Evolutionary conservation across 92 coral and sea anemone species (phyloP), one percentile per base, ranked within the genome.

Genomic region (Zoanthus gigantus): DNA sequence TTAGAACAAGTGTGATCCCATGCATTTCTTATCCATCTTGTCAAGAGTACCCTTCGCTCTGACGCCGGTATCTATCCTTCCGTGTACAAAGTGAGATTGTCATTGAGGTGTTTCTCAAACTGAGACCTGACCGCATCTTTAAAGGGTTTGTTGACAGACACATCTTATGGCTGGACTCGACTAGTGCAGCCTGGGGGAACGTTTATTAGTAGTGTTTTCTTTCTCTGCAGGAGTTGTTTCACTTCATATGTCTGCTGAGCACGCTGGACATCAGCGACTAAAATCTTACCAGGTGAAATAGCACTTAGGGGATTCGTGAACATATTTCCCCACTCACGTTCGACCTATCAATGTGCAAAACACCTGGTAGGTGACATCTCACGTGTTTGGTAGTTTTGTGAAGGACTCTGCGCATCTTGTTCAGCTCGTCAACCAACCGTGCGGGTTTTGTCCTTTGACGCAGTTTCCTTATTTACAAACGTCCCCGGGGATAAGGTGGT

Each of bases 201-300:
- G 23, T 23, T 23, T 23, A 23, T 23, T 23, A 23, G 23, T 23
- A 23, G 23, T 23, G 23, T 23, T 23, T 23, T 23, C 23, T 23
- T 23, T 23, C 23, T 23, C 23, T 23, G 56, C 56, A 87, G 79
- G 17, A 87, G 86, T 67, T 9, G n/a, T 60, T 79, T 87, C 45
- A 87, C 90, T 28, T 78, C 86, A 67, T 54, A 16, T 71, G 86
- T 87, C 77, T 87, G 90, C 84, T 87, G 90, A 30, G 90, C 90
- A 72, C 56, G 78, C 29, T 87, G 90, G 16, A 87, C 86, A 81
- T 87, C 90, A 15, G 90, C 86, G 54, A 79, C 90, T 78, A 79
- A 78, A 28, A 87, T 87, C 77, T 79, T 87, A 45, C 90, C 79
- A 12, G 72, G 50, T 12, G 66, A 87, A 50, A 30, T 76, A 50